phyloP scores from a whole-genome alignment of 2,113 vertebrate species.

The Tyto alba region DNA sequence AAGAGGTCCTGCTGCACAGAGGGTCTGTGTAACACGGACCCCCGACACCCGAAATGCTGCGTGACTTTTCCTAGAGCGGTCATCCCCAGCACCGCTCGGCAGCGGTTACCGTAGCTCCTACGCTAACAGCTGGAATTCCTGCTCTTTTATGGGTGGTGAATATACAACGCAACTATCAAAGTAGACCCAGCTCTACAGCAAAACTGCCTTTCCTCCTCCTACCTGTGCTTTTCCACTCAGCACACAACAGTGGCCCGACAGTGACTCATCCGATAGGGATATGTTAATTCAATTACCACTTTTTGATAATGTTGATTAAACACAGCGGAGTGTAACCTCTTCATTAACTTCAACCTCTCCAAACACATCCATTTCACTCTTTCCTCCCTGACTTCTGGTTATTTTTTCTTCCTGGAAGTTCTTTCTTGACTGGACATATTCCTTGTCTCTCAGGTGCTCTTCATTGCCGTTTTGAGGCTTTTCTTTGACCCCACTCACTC shows the following conservation, averaged over 20 bases:
- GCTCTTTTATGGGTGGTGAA: not conserved
- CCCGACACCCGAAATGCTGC: not conserved
- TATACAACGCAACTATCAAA: no score
- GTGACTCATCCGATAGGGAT: rapidly evolving
- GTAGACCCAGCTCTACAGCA: not conserved
- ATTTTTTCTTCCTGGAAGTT: not conserved
- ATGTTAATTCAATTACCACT: not conserved
- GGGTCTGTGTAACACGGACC: rapidly evolving
- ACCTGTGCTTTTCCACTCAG: not conserved
- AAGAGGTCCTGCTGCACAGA: rapidly evolving
- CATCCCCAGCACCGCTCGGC: not conserved
- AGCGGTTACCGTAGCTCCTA: not conserved
- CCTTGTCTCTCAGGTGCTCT: not conserved
- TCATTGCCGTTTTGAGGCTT: not conserved
- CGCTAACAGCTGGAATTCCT: not conserved
- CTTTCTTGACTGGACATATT: not conserved
- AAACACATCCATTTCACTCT: not conserved
- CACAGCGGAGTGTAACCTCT: not conserved
- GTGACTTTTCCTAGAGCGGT: not conserved
- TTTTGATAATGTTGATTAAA: not conserved
- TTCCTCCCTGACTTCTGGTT: not conserved
- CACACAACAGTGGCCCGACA: not conserved
- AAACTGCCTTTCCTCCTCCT: not conserved
- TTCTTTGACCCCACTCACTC: not conserved
- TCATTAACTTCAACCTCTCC: not conserved